Evolutionary conservation across 2,888 invertebrate species (phyloP), one percentile per base, ranked within the genome.

Genomic region (Epicampocera succincta): DNA sequence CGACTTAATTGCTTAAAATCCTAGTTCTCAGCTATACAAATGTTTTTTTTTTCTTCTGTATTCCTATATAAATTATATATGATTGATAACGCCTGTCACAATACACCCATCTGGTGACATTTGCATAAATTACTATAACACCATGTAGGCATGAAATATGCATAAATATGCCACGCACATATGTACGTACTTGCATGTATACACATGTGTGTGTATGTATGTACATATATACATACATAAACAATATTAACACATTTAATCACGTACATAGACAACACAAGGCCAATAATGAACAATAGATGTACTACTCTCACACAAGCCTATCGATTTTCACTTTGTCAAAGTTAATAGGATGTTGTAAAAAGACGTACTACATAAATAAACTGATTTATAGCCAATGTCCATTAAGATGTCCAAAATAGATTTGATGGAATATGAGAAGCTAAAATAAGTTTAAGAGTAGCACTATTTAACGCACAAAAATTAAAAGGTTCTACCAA

Each of bases 81-180:
- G 38, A 19, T 29, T 54, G 13, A 21, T 56, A 63, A 54, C 29
- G 21, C 19, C 42, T 54, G 11, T 2, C 17, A n/a, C 29, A 46
- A 38, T 66, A 42, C 33, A 33, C 29, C 42, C 63, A 68, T 50
- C 76, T 77, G 73, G 44, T 77, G 73, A 63, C 69, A 69, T 81
- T 81, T 46, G 38, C 73, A 81, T 81, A 73, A 81, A 77, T 81
- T 81, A 74, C 40, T 52, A 38, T 52, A 42, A 46, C 63, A 69
- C 63, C 66, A 50, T 61, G 40, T 72, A 60, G 48, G 54, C 19
- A 58, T 78, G 58, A 71, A 56, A 58, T 72, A 60, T 58, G 65
- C 69, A 63, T 80, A 74, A 63, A 56, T 48, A 79, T 61, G 33
- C 6, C n/a, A 29, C 6, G 29, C 29, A 29, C 29, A 29, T 29